Percentiles rank a stretch among this genome's conserved stretches.
Conservation (phyloP, 2,888 invertebrate species). For the Stenurella melanura region DNA sequence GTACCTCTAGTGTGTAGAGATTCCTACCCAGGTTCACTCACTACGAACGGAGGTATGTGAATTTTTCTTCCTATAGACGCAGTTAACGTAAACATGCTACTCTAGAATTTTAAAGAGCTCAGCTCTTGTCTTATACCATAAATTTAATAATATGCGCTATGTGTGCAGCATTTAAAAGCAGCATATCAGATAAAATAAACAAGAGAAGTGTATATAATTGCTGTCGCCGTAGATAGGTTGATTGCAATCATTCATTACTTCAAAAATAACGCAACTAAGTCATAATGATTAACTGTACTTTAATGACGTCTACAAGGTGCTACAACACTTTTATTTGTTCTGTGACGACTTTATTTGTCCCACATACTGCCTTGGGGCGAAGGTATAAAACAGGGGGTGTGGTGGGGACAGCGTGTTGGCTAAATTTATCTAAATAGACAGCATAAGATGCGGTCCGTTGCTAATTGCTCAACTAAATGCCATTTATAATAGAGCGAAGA, state of each 20-base stretch:
- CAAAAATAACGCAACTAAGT: slow-evolving; percentile 18
- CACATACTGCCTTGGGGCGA: too few species aligned
- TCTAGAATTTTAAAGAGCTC: slow-evolving; percentile 49
- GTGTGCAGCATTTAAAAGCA: slow-evolving; percentile 36
- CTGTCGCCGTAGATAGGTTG: slow-evolving; percentile 34
- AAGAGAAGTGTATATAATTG: slow-evolving; percentile 30
- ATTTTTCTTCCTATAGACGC: slow-evolving; percentile 38
- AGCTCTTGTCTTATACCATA: slow-evolving; percentile 39
- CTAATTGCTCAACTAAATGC: too few species aligned
- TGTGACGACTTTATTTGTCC: too few species aligned
- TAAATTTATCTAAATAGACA: background rate
- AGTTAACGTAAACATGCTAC: slow-evolving; percentile 24
- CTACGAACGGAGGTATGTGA: slow-evolving; percentile 87
- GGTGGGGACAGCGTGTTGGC: background rate
- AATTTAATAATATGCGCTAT: slow-evolving; percentile 46
- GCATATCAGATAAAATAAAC: slow-evolving; percentile 6
- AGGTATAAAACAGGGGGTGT: too few species aligned
- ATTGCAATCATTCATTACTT: slow-evolving; percentile 35
- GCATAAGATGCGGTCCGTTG: background rate
- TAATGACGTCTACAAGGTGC: background rate
- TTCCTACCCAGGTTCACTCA: slow-evolving; percentile 83
- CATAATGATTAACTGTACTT: background rate
- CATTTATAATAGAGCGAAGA: too few species aligned
- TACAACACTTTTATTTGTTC: background rate
- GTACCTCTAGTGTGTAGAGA: slow-evolving; percentile 77